phyloP scores from a whole-genome alignment of 2,888 invertebrate genomes.

The Loripinus fragilis region DNA sequence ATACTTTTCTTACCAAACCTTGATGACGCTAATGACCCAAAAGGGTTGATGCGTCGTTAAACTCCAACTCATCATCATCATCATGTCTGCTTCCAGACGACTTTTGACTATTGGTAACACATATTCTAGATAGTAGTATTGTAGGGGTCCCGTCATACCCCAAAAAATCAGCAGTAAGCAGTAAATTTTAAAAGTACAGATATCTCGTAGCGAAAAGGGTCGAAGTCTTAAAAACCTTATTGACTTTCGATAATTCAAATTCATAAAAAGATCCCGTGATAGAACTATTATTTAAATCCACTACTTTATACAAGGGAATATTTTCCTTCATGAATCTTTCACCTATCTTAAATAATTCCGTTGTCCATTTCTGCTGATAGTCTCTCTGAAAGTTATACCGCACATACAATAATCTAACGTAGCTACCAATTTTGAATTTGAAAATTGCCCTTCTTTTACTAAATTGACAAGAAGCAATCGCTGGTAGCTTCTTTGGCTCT shows the following conservation, averaged over 20 bases:
- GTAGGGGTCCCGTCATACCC: too few species aligned
- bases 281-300: slow-evolving; percentile 11
- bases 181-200: too few species aligned
- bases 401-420: slow-evolving; percentile 31
- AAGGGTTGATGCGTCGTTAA: too few species aligned
- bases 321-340: slow-evolving; percentile 26
- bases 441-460: neutral
- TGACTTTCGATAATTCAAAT: slow-evolving; percentile 8
- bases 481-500: neutral
- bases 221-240: neutral
- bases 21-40: too few species aligned
- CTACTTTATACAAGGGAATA: slow-evolving; percentile 22
- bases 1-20: too few species aligned
- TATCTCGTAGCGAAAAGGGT: too few species aligned
- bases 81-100: too few species aligned
- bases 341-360: slow-evolving; percentile 40
- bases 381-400: slow-evolving; percentile 46
- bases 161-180: too few species aligned
- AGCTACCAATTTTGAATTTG: slow-evolving; percentile 43
- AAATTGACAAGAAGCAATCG: neutral
- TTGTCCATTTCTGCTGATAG: slow-evolving; percentile 51
- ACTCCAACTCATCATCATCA: too few species aligned
- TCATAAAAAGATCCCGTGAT: slow-evolving; percentile 22
- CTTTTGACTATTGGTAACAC: too few species aligned
- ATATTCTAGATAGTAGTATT: too few species aligned